These are phyloP conservation scores for Heterodera schachtii DNA, from an alignment of 1,140 invertebrate species.

Conservation along the genomic window DNA sequence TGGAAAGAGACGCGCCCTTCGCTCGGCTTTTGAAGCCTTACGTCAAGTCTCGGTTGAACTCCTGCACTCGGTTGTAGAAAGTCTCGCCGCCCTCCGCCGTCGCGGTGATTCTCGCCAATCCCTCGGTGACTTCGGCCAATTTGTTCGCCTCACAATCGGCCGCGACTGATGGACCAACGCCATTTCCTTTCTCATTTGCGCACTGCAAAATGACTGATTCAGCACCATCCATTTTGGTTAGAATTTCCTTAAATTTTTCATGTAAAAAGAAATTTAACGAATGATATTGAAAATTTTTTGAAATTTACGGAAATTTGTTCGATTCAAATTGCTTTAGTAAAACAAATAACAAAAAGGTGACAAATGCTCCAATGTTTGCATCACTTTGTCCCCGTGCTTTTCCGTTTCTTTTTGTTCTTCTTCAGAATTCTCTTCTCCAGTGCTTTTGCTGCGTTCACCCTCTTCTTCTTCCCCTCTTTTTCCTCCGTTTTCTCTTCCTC, in stretches of 20 bases:
- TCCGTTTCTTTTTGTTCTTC: constrained; percentile 2
- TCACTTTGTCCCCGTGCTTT: not conserved
- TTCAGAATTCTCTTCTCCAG: constrained; percentile 25
- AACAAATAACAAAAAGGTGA: not conserved
- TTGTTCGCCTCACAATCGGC: not conserved
- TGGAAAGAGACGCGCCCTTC: not conserved
- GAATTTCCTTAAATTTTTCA: no score
- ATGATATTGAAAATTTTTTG: no score
- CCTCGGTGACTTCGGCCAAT: constrained; percentile 47
- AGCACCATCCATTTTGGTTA: not conserved
- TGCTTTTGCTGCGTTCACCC: constrained; percentile 2
- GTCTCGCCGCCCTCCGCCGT: constrained; percentile 40
- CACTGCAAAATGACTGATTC: not conserved
- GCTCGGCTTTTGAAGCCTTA: constrained; percentile 26
- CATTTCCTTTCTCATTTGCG: not conserved
- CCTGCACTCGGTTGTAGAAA: constrained; percentile 65
- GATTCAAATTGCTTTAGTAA: no score
- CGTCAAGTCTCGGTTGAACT: constrained; percentile 65
- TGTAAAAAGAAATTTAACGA: no score
- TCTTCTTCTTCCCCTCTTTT: not conserved
- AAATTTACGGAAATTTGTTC: no score
- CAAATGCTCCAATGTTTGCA: not conserved
- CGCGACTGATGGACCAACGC: not conserved
- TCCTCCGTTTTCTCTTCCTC: not conserved
- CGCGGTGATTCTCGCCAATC: constrained; percentile 53